Evolutionary conservation across 2,888 invertebrate species (phyloP), one percentile per base, ranked within the genome.

Genomic region (Poecilus cupreus): DNA sequence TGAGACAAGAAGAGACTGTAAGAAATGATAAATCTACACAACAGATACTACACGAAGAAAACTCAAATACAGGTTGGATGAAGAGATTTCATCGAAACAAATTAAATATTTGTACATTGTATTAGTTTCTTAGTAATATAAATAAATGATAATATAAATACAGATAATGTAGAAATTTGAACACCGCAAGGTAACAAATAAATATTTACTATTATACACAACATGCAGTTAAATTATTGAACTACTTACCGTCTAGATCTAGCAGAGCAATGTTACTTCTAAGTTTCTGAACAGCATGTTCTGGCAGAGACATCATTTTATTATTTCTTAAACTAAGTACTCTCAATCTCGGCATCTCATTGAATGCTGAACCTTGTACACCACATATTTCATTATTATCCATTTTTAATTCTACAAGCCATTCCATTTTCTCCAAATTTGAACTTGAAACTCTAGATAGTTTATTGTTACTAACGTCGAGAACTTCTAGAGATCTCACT

Each of bases 331-430:
- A 88, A 37, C 95, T 95, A 20, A 97, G 90, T 18, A 96, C 94
- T 84, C 96, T 93, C n/a, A 97, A 87, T 81, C 96, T 91, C 1
- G 96, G 94, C 96, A 97, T 96, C 24, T 92, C 93, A 86, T 95
- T 94, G 88, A 97, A 96, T 0, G 96, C 95, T 26, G 94, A 92
- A 2, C 95, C 96, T 85, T 94, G 93, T 75, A 97, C 94, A 68
- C 93, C 92, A 87, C 97, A 97, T 85, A 97, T 94, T 82, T 92
- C 91, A 89, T 97, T 97, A 88, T 95, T 94, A 87, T 96, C 96
- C 90, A 97, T 91, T 90, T 95, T 94, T 3, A 97, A 88, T 87
- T 97, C 96, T 0, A 97, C 95, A 77, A 97, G 90, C 94, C 96
- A 96, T 87, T 96, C 96, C 91, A 97, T 93, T 77, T 93, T 92